These are phyloP conservation scores for Carpatolechia fugitivella DNA, from an alignment of 2,888 invertebrate genomes.

Conservation along the genomic window DNA sequence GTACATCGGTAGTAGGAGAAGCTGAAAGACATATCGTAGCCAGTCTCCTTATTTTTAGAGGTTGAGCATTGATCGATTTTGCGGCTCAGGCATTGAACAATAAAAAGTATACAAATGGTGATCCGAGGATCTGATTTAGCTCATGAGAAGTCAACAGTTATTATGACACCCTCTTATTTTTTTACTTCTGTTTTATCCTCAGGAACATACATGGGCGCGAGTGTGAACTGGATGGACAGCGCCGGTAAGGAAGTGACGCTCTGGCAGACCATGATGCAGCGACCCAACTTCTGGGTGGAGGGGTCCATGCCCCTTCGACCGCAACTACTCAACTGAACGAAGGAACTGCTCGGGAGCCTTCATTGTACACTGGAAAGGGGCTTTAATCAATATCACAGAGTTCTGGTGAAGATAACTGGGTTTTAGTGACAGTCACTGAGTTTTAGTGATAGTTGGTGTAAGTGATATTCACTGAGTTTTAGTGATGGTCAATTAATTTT, in stretches of 20 bases:
- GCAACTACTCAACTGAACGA: slow-evolving; percentile 79
- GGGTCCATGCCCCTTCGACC: slow-evolving; percentile 92
- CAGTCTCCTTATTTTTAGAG: no score
- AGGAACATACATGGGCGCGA: slow-evolving; percentile 92
- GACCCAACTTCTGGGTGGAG: slow-evolving; percentile 98
- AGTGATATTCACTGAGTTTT: background rate
- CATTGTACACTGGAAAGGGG: no score
- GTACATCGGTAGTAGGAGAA: no score
- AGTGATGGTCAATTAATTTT: background rate
- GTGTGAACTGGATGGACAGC: slow-evolving; percentile 97
- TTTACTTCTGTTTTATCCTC: slow-evolving; percentile 40
- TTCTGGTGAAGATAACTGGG: background rate
- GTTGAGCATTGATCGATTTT: no score
- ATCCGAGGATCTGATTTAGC: no score
- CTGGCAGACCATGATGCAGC: slow-evolving; percentile 96
- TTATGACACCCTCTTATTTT: no score
- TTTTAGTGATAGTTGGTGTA: background rate
- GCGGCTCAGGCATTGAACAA: no score
- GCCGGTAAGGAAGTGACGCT: slow-evolving; percentile 92
- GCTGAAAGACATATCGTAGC: no score
- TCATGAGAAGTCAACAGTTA: no score
- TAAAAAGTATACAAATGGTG: no score
- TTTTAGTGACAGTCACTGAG: background rate
- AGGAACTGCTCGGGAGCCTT: no score
- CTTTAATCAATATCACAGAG: background rate